Percentiles rank a stretch among this genome's conserved stretches.
phyloP scores from a whole-genome alignment of 2,797 vertebrate genomes.

The Etheostoma perlongum region DNA sequence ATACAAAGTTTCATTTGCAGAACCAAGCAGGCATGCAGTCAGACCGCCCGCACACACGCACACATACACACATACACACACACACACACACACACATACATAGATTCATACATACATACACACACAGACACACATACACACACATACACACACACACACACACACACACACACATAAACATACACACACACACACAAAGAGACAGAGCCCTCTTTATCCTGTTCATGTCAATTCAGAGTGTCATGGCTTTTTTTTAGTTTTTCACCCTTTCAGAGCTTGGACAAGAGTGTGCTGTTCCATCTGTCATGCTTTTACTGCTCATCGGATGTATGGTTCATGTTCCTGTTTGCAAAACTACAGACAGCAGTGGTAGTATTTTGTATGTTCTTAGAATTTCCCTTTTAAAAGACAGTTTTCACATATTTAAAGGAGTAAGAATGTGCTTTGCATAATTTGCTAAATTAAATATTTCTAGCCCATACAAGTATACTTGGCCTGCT shows the following conservation, averaged over 20 bases:
- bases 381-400: constrained; percentile 14
- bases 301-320: constrained; percentile 45
- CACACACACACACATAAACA: constrained; percentile 4
- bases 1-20: constrained; percentile 78
- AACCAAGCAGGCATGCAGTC: constrained; percentile 66
- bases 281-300: constrained; percentile 38
- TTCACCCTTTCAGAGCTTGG: constrained; percentile 41
- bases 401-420: neutral
- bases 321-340: constrained; percentile 33
- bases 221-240: constrained; percentile 40
- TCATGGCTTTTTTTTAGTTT: constrained; percentile 66
- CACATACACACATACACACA: neutral
- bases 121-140: neutral
- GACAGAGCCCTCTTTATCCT: constrained; percentile 29
- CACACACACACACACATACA: constrained; percentile 4
- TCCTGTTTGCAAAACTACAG: constrained; percentile 14
- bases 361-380: neutral
- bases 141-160: constrained; percentile 1
- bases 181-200: neutral
- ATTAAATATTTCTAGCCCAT: constrained; percentile 36
- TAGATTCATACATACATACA: neutral
- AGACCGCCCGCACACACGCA: constrained; percentile 21
- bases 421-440: constrained; percentile 20
- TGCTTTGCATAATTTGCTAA: constrained; percentile 17
- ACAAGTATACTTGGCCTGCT: constrained; percentile 6